A percentile compares a stretch with the other conserved stretches of the same genome.
Conservation (phyloP, 2,113 vertebrate species). For the Ceratotherium simum region DNA sequence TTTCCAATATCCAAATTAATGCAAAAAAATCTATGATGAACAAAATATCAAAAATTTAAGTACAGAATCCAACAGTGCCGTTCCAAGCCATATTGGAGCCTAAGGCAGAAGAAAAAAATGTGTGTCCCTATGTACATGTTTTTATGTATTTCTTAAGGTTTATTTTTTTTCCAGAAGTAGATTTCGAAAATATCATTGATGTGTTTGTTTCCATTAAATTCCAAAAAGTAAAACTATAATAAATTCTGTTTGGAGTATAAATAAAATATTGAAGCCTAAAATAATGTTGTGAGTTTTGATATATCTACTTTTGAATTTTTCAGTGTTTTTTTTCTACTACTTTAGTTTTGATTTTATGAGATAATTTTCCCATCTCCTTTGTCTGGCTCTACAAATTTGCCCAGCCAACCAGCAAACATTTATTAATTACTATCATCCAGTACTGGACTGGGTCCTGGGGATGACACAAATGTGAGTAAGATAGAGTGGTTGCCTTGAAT, state of each 20-base stretch:
- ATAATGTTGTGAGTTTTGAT: conserved; percentile 54
- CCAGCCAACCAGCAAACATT: not conserved
- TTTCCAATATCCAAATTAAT: not conserved
- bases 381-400: conserved; percentile 23
- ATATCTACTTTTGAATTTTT: conserved; percentile 22
- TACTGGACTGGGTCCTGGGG: not conserved
- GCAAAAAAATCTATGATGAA: not conserved
- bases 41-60: not conserved
- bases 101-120: conserved; percentile 35
- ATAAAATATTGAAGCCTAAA: conserved; percentile 41
- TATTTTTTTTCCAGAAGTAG: not conserved
- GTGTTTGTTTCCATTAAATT: conserved; percentile 32
- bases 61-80: not conserved
- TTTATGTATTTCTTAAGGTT: conserved; percentile 28
- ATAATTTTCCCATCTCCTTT: not conserved
- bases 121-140: not conserved
- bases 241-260: conserved; percentile 54
- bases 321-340: not conserved
- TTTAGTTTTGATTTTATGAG: conserved; percentile 7
- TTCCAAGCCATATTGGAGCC: not conserved
- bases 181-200: conserved; percentile 28
- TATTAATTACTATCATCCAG: not conserved
- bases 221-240: conserved; percentile 46
- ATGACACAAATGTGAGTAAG: not conserved
- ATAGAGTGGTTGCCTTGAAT: not conserved